Conservation (phyloP, 2,888 invertebrate genomes). For the Lasioglossum pauxillum region DNA sequence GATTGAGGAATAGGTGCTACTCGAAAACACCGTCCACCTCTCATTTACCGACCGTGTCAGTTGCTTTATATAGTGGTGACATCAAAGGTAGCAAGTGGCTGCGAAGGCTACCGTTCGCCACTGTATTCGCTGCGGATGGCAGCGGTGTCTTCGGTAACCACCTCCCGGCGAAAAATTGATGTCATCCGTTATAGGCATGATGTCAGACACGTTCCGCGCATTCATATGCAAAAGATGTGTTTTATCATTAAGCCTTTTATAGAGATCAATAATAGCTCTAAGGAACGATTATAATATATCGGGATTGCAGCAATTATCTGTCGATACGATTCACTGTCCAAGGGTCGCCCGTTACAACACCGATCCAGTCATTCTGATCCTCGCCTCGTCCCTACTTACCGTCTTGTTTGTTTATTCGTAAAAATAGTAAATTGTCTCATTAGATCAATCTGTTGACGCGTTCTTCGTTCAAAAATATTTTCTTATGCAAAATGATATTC, state of each 20-base stretch:
- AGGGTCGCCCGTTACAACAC: not conserved
- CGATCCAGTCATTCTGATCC: not conserved
- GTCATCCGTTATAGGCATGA: slow-evolving; percentile 73
- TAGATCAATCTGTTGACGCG: not conserved
- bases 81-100: slow-evolving; percentile 77
- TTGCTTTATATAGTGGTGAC: slow-evolving; percentile 79
- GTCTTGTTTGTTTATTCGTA: not conserved
- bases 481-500: not conserved
- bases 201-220: slow-evolving; percentile 70
- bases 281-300: not conserved
- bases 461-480: not conserved
- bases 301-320: slow-evolving; percentile 8
- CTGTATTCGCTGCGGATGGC: slow-evolving; percentile 42
- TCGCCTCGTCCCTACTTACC: not conserved
- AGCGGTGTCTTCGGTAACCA: slow-evolving; percentile 23
- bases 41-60: slow-evolving; percentile 73
- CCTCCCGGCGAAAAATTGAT: slow-evolving; percentile 60
- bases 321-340: not conserved
- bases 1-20: slow-evolving; percentile 57
- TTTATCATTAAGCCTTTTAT: slow-evolving; percentile 50
- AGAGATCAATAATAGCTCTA: slow-evolving; percentile 33
- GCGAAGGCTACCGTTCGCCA: slow-evolving; percentile 69
- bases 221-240: slow-evolving; percentile 70
- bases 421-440: not conserved
- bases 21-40: slow-evolving; percentile 33